Evolutionary conservation across 92 coral and sea anemone species (phyloP), one percentile per base, ranked within the genome.

Genomic region (Plumapathes pennacea): DNA sequence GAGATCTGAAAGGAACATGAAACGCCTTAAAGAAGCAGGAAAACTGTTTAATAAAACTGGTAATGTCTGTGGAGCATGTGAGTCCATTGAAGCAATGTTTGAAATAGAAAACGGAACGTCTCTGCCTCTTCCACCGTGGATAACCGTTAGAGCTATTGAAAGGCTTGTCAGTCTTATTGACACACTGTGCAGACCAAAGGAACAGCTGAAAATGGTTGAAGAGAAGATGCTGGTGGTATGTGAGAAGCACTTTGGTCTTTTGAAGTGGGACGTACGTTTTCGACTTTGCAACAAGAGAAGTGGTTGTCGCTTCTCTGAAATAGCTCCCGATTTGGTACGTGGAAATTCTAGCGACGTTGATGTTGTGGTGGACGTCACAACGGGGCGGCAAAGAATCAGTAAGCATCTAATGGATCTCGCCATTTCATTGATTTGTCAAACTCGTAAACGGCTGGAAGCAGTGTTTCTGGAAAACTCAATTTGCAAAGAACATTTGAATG

Each of bases 61-160:
- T 54, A 82, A 86, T 34, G 65, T 54, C 71, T 74, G 83, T 52
- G 97, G 95, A 8, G 88, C 77, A 45, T 70, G 57, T n/a, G 97
- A 90, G 54, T 69, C 74, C 27, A 74, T 82, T 12, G 53, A 49
- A 15, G 43, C 66, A 37, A 21, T 82, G 38, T 74, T 86, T 23
- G 61, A 70, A 3, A 11, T n/a, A n/a, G n/a, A n/a, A 15, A 30
- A 32, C 37, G 42, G 62, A 77, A 41, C 47, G 45, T 27, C 25
- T 58, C 54, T 32, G 31, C 25, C 21, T 60, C 46, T 43, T 50
- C 38, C 7, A 32, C 48, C 26, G n/a, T 52, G 82, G 78, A 62
- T 77, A 32, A 60, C 67, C 11, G 68, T 74, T 2, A 51, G 78
- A 49, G 62, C 95, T 23, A 47, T 86, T 22, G 64, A 70, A 29